Evolutionary conservation across 2,888 invertebrate species (phyloP), one percentile per base, ranked within the genome.

Genomic region (Aethes cnicana): DNA sequence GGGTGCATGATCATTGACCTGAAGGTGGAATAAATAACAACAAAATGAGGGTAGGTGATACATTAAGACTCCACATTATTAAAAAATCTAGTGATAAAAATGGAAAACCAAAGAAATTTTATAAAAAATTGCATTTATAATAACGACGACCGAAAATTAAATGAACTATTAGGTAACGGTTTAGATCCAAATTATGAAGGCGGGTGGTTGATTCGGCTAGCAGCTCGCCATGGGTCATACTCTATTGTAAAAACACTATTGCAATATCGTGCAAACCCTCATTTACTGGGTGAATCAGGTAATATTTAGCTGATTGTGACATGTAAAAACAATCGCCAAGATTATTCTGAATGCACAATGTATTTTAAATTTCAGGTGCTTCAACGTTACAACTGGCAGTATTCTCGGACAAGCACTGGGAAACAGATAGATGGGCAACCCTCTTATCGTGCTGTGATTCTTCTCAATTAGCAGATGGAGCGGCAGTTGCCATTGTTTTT

Each of bases 391-490:
- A 89, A 64, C 60, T 88, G 35, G 89, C 88, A 1, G 87, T 89
- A 12, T 89, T 74, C 63, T 84, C 88, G 14, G 75, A 74, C 12
- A 59, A 74, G 47, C 72, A 84, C 50, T 89, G 89, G 89, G 66
- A 76, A 16, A 66, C 64, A 4, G 75, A 84, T 41, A 68, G 72
- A 39, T 89, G 89, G 89, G 63, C 62, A 11, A 79, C 81, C 53
- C 64, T 89, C 37, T 56, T 89, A 18, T 84, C 88, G 6, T 84
- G 74, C 61, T 87, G 81, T 55, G 86, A 88, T 66, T 87, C 88
- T 18, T 88, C 87, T 23, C 88, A 89, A 68, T 63, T 89, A 59
- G 89, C 88, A 11, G 89, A 89, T 54, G 89, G 84, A 8, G 89
- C 87, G 23, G 89, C 87, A 18, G 85, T 89, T 11, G 88, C 88